Conservation (phyloP, 2,113 vertebrate species). For the Eupsittula cactorum region DNA sequence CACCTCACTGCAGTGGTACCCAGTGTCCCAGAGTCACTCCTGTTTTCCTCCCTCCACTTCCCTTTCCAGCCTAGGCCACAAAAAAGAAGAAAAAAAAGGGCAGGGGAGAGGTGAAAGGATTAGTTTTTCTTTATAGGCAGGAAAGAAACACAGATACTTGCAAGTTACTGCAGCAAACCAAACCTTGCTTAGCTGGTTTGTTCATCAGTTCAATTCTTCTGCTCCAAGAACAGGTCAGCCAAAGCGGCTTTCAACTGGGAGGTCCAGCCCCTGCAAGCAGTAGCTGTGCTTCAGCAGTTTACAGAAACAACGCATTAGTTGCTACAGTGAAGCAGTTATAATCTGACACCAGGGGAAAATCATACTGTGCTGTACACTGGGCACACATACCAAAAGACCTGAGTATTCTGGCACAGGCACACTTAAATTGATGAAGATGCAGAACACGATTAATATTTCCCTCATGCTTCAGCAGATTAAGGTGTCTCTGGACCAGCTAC, state of each 20-base stretch:
- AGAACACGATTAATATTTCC: neutral
- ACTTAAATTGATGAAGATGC: neutral
- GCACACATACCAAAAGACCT: neutral
- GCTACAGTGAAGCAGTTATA: neutral
- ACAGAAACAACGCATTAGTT: neutral
- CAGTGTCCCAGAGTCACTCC: neutral
- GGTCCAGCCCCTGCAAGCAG: neutral
- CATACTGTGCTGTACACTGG: neutral
- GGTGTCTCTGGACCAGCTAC: neutral
- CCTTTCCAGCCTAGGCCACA: neutral
- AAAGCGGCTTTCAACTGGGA: neutral
- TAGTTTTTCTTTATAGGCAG: neutral
- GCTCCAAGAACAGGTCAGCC: neutral
- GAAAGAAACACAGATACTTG: neutral
- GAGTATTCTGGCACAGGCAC: neutral
- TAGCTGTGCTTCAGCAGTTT: neutral
- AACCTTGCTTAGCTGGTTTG: neutral
- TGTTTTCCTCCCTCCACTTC: neutral
- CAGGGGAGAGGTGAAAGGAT: fast-evolving
- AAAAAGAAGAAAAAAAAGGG: neutral
- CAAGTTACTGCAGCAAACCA: neutral
- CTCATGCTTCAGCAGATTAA: neutral
- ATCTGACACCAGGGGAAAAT: neutral
- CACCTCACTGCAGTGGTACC: neutral
- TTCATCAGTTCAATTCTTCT: neutral